phyloP scores from a whole-genome alignment of 2,113 vertebrate species.

The Salminus brasiliensis region DNA sequence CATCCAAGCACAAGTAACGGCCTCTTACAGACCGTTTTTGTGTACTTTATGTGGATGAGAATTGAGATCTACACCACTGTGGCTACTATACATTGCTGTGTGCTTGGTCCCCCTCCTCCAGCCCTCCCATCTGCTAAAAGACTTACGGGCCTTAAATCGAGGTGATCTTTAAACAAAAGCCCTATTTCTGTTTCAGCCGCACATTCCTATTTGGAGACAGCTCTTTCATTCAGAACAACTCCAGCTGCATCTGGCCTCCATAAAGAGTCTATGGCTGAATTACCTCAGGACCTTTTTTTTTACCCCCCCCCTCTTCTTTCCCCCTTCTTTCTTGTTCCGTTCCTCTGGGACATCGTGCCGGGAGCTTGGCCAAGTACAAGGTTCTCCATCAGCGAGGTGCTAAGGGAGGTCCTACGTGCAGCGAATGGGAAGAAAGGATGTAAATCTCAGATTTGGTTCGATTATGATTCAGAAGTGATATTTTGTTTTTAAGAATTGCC shows the following conservation, averaged over 20 bases:
- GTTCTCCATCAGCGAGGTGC: constrained; percentile 59
- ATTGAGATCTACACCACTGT: background rate
- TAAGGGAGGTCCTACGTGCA: constrained; percentile 64
- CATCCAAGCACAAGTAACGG: too few species aligned
- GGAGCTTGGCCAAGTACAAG: constrained; percentile 60
- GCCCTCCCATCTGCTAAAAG: constrained; percentile 45
- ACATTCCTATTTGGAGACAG: constrained; percentile 62
- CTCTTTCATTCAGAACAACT: constrained; percentile 62
- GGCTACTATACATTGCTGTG: background rate
- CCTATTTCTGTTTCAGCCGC: constrained; percentile 66
- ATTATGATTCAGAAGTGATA: too few species aligned
- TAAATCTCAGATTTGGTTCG: background rate
- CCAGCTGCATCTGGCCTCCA: constrained; percentile 65
- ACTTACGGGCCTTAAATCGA: constrained; percentile 44
- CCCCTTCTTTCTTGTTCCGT: constrained; percentile 41
- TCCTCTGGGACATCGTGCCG: background rate
- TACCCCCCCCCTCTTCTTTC: constrained; percentile 10
- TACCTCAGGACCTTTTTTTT: constrained; percentile 52
- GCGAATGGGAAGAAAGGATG: too few species aligned
- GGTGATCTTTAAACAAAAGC: constrained; percentile 57
- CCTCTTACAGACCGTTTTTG: too few species aligned
- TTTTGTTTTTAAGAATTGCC: too few species aligned
- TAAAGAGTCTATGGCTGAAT: constrained; percentile 63
- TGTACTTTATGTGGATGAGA: background rate
- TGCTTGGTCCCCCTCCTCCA: background rate